Evolutionary conservation across 1,140 invertebrate species (phyloP).

Genomic region (Drosophila kepulauana): DNA sequence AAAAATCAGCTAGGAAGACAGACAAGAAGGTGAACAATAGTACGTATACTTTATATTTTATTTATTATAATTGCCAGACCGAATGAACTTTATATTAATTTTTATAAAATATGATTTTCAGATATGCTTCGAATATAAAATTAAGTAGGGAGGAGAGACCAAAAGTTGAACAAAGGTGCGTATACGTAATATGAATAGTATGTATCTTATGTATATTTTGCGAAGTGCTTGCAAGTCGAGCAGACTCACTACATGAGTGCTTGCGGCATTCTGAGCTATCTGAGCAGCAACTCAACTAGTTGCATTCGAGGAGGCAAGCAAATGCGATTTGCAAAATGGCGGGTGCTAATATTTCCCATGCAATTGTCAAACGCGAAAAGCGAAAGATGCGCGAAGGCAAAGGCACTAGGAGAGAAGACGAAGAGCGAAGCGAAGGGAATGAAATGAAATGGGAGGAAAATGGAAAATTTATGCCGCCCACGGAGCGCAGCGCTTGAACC

Average conservation of each 20-base stretch:
- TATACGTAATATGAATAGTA: no score
- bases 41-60: no score
- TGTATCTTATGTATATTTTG: no score
- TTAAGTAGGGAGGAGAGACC: no score
- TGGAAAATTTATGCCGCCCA: constrained; percentile 65
- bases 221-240: background rate
- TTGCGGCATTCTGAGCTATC: background rate
- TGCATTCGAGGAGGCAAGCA: constrained; percentile 58
- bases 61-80: no score
- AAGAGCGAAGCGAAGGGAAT: background rate
- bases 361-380: constrained; percentile 70
- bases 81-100: no score
- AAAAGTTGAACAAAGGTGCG: no score
- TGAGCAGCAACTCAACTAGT: constrained; percentile 34
- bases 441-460: constrained; percentile 15
- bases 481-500: constrained; percentile 21
- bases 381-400: constrained; percentile 28
- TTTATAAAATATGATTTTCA: no score
- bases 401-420: no score
- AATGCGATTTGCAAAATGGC: constrained; percentile 40
- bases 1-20: no score
- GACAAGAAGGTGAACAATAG: no score
- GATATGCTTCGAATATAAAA: no score
- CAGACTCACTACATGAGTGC: background rate
- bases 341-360: constrained; percentile 52